Conservation (phyloP, 2,113 vertebrate genomes). For the Pyrgilauda ruficollis region DNA sequence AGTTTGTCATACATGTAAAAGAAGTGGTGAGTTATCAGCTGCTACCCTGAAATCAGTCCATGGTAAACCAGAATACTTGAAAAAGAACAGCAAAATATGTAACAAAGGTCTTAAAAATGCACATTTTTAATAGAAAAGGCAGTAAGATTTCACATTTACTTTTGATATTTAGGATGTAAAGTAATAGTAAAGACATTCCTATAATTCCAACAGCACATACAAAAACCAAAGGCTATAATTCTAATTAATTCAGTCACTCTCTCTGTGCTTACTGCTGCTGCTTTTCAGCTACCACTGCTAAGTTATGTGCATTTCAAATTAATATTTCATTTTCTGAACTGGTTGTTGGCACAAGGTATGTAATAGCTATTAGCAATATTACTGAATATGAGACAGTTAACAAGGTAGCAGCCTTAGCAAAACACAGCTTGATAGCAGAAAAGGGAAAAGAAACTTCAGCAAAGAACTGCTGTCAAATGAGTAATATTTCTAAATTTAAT, state of each 20-base stretch:
- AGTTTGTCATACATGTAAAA: not conserved
- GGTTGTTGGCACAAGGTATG: not conserved
- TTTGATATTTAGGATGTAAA: not conserved
- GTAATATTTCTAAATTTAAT: not conserved
- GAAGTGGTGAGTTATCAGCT: not conserved
- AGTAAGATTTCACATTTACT: not conserved
- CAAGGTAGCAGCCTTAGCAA: not conserved
- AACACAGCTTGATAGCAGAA: not conserved
- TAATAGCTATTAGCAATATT: not conserved
- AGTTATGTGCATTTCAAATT: not conserved
- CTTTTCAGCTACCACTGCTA: not conserved
- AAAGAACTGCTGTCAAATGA: not conserved
- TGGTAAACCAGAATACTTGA: not conserved
- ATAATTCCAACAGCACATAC: not conserved
- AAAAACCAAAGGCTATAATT: not conserved
- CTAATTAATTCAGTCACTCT: not conserved
- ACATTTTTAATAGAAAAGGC: not conserved
- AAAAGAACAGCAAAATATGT: not conserved
- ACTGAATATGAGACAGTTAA: not conserved
- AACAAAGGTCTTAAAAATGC: not conserved
- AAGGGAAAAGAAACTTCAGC: not conserved
- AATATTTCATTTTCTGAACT: not conserved
- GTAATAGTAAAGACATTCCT: not conserved
- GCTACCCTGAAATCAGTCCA: not conserved
- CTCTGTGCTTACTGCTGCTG: not conserved